These are phyloP conservation scores for Coenobita brevimanus DNA, from an alignment of 1,140 invertebrate genomes.

Conservation along the genomic window DNA sequence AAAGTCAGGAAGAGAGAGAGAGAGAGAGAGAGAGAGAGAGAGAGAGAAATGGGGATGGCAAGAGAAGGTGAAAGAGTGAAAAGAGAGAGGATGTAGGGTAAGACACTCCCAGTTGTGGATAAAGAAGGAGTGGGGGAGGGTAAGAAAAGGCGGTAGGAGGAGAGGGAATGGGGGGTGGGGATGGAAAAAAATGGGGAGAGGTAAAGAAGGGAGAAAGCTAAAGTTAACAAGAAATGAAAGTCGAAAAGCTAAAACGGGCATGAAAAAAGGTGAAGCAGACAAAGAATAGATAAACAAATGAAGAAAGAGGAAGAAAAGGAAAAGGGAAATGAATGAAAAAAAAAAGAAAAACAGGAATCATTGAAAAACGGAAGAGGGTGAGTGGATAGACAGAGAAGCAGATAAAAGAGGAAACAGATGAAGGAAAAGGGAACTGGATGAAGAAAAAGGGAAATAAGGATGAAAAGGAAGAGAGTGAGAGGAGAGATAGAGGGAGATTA, in stretches of 20 bases:
- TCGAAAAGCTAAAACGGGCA: too few species aligned
- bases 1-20: background rate
- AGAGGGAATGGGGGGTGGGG: background rate
- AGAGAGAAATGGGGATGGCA: background rate
- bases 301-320: background rate
- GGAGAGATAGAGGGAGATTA: background rate
- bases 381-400: background rate
- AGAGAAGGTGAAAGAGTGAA: too few species aligned
- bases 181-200: background rate
- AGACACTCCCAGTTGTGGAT: conserved; percentile 1
- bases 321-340: background rate
- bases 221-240: too few species aligned
- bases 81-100: background rate
- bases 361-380: background rate
- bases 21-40: conserved; percentile 11
- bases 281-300: background rate
- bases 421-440: background rate
- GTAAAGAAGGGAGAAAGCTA: background rate
- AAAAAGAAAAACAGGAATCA: background rate
- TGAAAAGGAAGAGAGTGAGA: background rate
- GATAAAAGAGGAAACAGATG: background rate
- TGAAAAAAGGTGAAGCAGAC: background rate
- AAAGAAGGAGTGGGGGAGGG: background rate
- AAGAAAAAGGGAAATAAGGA: background rate
- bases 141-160: background rate